Evolutionary conservation across 37 sponge, comb jelly and placozoan species (phyloP), one percentile per base, ranked within the genome.

Genomic region (Aplysina aerophoba): DNA sequence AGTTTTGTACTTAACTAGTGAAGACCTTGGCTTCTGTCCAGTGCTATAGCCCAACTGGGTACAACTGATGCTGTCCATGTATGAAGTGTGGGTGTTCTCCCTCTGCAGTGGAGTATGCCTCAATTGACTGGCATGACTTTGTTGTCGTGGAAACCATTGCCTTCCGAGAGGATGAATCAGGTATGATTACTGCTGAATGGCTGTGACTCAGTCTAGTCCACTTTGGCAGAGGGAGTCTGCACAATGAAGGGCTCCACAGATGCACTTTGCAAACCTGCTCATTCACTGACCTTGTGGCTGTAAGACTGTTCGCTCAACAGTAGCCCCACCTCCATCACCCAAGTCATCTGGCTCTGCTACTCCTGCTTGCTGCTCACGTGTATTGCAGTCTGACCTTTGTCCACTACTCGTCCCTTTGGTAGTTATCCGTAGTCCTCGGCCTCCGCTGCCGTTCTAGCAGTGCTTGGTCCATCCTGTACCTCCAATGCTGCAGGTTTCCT

Each of bases 121-220:
- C 89, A 54, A 92, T 98, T 78, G 98, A 94, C 82, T 98, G 98
- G 98, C 98, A 98, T 65, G 98, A 98, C 89, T 98, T 98, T 88
- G 95, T 98, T 35, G 85, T 98, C 37, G 96, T 94, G 59, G 98
- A 98, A 82, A 98, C 98, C 27, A 91, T 98, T 54, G 90, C 84
- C 50, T 98, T 98, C 84, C 86, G 84, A 68, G 98, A 96, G 59
- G 89, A 85, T 81, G 98, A 98, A 66, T 69, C 91, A 66, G 96
- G 96, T 95, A 14, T 22, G 87, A 50, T 71, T 44, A 44, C 50
- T 11, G 50, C 50, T 44, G n/a, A n/a, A n/a, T n/a, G n/a, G n/a
- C n/a, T n/a, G n/a, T n/a, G n/a, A n/a, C n/a, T n/a, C n/a, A n/a
- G n/a, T n/a, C n/a, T n/a, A n/a, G n/a, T n/a, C n/a, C n/a, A n/a